Conservation (phyloP, 2,888 invertebrate species). For the Hermaeophaga mercurialis region DNA sequence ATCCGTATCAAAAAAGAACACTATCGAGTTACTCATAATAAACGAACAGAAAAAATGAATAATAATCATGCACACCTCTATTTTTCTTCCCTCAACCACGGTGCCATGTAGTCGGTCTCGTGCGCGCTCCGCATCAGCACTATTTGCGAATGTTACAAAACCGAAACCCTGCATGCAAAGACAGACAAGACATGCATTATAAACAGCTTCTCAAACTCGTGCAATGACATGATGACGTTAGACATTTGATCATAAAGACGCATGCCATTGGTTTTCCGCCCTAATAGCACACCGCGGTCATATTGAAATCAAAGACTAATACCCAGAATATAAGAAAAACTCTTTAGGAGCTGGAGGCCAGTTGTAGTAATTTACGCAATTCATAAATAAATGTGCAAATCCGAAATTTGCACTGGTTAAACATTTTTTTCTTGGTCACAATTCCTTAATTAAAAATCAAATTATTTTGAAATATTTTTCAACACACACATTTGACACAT, state of each 20-base stretch:
- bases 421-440: too few species aligned
- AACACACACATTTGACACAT: too few species aligned
- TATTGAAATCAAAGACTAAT: constrained; percentile 14
- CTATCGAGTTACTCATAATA: constrained; percentile 33
- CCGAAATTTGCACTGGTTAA: too few species aligned
- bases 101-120: constrained; percentile 99
- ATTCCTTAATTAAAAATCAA: too few species aligned
- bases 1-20: neutral
- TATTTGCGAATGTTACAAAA: constrained; percentile 99
- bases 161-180: constrained; percentile 99
- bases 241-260: constrained; percentile 45
- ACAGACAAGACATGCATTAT: constrained; percentile 95
- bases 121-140: constrained; percentile 99
- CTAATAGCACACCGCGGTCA: constrained; percentile 31
- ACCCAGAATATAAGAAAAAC: constrained; percentile 1
- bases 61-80: constrained; percentile 96
- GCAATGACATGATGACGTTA: constrained; percentile 69
- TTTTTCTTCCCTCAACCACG: constrained; percentile 99
- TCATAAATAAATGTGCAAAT: neutral
- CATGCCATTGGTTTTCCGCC: constrained; percentile 31
- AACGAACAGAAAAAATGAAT: constrained; percentile 33
- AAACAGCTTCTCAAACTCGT: constrained; percentile 79
- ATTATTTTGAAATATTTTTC: too few species aligned
- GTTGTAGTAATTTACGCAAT: neutral
- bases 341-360: too few species aligned